A percentile compares a stretch with the other conserved stretches of the same genome.
Evolutionary conservation across 2,797 vertebrate genomes (phyloP).

Genomic region (Sebastes glaucus): DNA sequence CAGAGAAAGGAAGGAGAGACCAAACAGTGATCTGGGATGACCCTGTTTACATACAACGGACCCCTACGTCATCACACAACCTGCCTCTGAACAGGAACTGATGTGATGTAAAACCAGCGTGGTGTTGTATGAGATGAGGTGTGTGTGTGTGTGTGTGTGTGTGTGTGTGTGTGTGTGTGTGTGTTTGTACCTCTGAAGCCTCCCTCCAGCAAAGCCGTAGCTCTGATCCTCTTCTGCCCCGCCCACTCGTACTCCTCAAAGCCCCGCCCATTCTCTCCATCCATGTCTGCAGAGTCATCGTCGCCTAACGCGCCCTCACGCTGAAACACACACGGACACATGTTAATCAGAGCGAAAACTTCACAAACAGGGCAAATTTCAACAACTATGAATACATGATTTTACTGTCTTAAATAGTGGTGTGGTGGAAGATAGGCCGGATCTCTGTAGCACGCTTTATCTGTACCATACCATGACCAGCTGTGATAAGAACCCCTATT

Average conservation of each 20-base stretch:
- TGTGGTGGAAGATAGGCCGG: not conserved
- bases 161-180: not conserved
- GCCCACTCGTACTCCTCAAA: constrained; percentile 99
- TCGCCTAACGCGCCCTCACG: constrained; percentile 94
- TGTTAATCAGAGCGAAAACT: constrained; percentile 9
- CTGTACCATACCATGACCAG: constrained; percentile 16
- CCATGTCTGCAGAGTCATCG: constrained; percentile 95
- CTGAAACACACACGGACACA: constrained; percentile 74
- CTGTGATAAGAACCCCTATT: not conserved
- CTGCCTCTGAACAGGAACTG: not conserved
- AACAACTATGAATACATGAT: not conserved
- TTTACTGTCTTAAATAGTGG: not conserved
- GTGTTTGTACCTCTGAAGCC: constrained; percentile 92
- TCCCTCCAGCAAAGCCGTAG: constrained; percentile 95
- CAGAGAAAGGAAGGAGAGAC: not conserved
- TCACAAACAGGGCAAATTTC: fast-evolving
- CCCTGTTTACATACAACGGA: not conserved
- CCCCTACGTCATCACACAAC: not conserved
- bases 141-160: not conserved
- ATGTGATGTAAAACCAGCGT: not conserved
- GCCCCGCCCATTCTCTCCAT: constrained; percentile 94
- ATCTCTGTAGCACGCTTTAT: not conserved
- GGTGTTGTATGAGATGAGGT: not conserved
- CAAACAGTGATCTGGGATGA: not conserved
- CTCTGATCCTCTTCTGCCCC: constrained; percentile 98